Evolutionary conservation across 2,888 invertebrate species (phyloP), one percentile per base, ranked within the genome.

Genomic region (Agrotis exclamationis): DNA sequence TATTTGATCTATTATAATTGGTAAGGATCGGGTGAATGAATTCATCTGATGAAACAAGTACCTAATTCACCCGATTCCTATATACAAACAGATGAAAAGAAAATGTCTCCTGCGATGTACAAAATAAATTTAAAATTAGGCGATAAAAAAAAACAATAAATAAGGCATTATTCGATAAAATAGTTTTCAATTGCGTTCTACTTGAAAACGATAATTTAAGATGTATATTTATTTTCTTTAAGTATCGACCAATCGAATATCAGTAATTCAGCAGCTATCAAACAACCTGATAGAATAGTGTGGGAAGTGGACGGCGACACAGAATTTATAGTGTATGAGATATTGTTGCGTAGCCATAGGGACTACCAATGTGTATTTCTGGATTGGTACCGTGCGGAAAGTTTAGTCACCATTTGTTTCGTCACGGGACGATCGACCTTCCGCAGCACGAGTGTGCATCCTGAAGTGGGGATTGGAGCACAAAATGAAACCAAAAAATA

Each of bases 341-440:
- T 79, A 86, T 81, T 83, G 80, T 87, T 86, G 82, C 84, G 87
- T 82, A 86, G 84, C 83, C 77, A 86, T 89, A 88, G 92, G 93
- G 92, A 92, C 90, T 90, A 90, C 88, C 90, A 89, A 86, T 76
- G 90, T 88, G 88, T 96, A 96, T 96, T 96, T 95, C 91, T 92
- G 95, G 96, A 95, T 95, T 96, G 91, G 96, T 95, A 95, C 93
- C 95, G 96, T 95, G 96, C 92, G 96, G 93, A 95, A 95, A 93
- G 91, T 92, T 94, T 94, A 95, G 93, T 95, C 94, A 94, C 89
- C 89, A 89, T 91, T 89, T 89, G 88, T 90, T 88, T 86, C 87
- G 91, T 91, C 87, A 85, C 89, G 88, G 86, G 88, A 89, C 87
- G 84, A 86, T 86, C 89, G 92, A 93, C 93, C 94, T 95, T 94